phyloP scores from a whole-genome alignment of 2,113 vertebrate genomes.

The Melanerpes aurifrons region DNA sequence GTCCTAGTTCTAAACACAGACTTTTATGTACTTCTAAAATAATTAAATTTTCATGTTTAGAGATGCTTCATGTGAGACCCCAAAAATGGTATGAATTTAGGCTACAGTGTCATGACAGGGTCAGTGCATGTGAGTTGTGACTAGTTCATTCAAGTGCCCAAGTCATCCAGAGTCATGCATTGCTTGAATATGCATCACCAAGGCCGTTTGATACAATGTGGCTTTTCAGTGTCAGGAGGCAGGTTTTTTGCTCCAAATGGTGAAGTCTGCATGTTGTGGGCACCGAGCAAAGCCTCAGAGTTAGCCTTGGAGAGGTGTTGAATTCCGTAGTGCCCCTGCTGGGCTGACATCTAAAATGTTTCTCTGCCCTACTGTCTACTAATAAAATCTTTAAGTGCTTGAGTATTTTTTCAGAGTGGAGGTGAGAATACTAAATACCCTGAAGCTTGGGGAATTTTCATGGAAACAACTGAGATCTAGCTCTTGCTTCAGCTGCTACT shows the following conservation, averaged over 20 bases:
- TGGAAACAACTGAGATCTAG: not conserved
- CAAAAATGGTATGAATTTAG: not conserved
- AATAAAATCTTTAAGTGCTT: not conserved
- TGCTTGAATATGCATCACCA: too few species aligned
- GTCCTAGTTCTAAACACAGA: not conserved
- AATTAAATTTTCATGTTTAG: not conserved
- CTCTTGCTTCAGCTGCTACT: not conserved
- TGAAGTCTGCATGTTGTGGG: accelerated
- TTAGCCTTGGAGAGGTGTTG: not conserved
- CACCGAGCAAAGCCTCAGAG: not conserved
- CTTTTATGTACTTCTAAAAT: not conserved
- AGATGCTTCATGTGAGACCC: not conserved
- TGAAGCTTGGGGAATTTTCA: not conserved
- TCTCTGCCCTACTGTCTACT: not conserved
- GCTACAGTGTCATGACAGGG: not conserved
- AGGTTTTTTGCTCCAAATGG: not conserved
- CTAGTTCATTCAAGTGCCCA: not conserved
- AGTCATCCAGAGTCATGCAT: not conserved
- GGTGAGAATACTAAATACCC: not conserved
- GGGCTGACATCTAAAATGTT: not conserved
- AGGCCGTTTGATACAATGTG: not conserved
- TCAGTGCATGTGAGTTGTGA: not conserved
- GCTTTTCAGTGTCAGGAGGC: not conserved
- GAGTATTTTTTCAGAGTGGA: not conserved
- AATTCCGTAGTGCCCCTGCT: not conserved